These are phyloP conservation scores for Mobula birostris DNA, from an alignment of 2,113 vertebrate species.

Conservation along the genomic window DNA sequence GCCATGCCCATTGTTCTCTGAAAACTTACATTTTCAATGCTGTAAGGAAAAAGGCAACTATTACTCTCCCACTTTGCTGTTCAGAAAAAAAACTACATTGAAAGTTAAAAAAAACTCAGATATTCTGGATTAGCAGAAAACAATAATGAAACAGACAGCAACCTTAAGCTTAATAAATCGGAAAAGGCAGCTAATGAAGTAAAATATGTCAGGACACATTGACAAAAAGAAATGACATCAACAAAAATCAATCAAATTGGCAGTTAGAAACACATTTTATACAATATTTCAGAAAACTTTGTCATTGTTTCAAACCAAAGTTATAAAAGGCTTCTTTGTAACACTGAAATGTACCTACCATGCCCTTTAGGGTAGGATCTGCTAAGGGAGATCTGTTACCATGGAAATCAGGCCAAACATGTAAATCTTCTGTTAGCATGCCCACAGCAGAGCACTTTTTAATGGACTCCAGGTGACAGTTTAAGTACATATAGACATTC, in stretches of 20 bases:
- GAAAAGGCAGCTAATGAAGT: conserved; percentile 1
- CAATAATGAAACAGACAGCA: conserved; percentile 26
- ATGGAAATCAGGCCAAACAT: conserved; percentile 97
- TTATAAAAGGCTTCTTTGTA: conserved; percentile 26
- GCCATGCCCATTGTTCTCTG: background rate
- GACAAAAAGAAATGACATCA: conserved; percentile 23
- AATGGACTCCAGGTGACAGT: conserved; percentile 77
- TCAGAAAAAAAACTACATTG: background rate
- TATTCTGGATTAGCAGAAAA: conserved; percentile 13
- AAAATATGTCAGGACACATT: conserved; percentile 14
- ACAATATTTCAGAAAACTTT: background rate
- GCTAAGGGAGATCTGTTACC: conserved; percentile 94
- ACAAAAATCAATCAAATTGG: conserved; percentile 30
- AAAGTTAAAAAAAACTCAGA: background rate
- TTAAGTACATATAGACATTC: conserved; percentile 81
- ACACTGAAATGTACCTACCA: conserved; percentile 64
- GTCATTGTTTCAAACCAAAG: conserved; percentile 30
- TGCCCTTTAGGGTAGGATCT: conserved; percentile 84
- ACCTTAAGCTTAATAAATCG: background rate
- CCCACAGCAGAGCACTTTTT: conserved; percentile 62
- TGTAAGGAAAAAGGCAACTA: background rate
- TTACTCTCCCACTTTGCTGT: background rate
- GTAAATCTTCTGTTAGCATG: conserved; percentile 78
- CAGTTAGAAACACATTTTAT: background rate
- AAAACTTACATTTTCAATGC: background rate